Base-by-base conservation (phyloP, 2,888 invertebrate genomes). In the Seira musarum region DNA sequence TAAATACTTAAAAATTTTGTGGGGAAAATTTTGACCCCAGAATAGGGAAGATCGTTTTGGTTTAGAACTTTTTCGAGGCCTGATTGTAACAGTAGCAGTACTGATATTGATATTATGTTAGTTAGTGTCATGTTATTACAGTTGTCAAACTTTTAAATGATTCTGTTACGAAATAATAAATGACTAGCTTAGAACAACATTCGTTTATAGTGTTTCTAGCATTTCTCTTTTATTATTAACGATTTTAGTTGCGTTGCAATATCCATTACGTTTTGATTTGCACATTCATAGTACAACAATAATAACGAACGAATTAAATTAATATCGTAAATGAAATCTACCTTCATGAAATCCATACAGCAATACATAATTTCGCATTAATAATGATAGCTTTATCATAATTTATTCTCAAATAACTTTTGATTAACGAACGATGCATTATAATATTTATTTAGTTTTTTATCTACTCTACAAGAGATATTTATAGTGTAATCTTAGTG, bases 211-310 rank as follows among this genome's bases (percentile, higher is more conserved):
- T n/a, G n/a, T n/a, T 65, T 24, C 65, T 68, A 74, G 60, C 66
- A 72, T 24, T 64, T 60, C n/a, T 22, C 46, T 21, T 6, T n/a
- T 71, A 70, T 78, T 66, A 78, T 72, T 78, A 49, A 65, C 63
- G 71, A 40, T 72, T 78, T 76, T 67, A 78, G n/a, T n/a, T n/a
- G n/a, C n/a, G 66, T 72, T 71, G 71, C 66, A 35, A 77, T 19
- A 21, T 70, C 65, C 70, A 66, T 66, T 64, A 40, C 40, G 40
- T 6, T 13, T 8, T 24, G 3, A 5, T 57, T 3, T 57, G 30
- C 40, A 40, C n/a, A 17, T 63, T 35, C 66, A 71, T 24, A 65
- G 78, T 78, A 78, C 71, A 78, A 78, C 64, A n/a, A n/a, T n/a
- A 72, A 53, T 64, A 10, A 8, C 40, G 40, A 65, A 66, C 69